These are phyloP conservation scores for Halcyon chelicuti DNA, from an alignment of 2,797 vertebrate genomes.

Conservation along the genomic window DNA sequence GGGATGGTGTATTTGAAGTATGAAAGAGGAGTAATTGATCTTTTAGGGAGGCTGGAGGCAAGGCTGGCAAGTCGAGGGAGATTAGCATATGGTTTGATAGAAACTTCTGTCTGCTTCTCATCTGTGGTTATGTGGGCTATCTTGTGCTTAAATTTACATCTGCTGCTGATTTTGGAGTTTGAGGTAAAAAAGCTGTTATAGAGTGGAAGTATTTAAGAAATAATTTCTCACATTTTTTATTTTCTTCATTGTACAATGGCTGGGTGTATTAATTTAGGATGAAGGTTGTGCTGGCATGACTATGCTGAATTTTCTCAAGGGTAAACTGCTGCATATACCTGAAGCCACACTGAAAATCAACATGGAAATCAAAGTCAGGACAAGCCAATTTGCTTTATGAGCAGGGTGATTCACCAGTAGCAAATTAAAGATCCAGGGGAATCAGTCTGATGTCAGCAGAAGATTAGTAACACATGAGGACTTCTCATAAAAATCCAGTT, in stretches of 20 bases:
- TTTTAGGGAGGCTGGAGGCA: neutral
- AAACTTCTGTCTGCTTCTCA: neutral
- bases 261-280: neutral
- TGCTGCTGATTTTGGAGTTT: neutral
- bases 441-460: conserved; percentile 60
- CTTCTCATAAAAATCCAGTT: conserved; percentile 68
- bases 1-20: neutral
- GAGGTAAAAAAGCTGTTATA: neutral
- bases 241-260: neutral
- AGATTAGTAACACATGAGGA: conserved; percentile 61
- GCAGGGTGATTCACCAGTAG: conserved; percentile 54
- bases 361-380: conserved; percentile 35
- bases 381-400: conserved; percentile 59
- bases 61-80: neutral
- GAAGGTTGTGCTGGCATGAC: neutral
- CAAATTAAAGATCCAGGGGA: conserved; percentile 55
- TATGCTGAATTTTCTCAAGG: conserved; percentile 33
- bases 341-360: conserved; percentile 34
- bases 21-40: neutral
- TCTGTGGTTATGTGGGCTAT: neutral
- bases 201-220: neutral
- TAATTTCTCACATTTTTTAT: neutral
- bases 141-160: neutral
- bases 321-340: conserved; percentile 19
- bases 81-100: neutral